Percentiles rank a stretch among this genome's conserved stretches.
phyloP scores from a whole-genome alignment of 64 coral and sea anemone genomes.

The Pocillopora verrucosa region DNA sequence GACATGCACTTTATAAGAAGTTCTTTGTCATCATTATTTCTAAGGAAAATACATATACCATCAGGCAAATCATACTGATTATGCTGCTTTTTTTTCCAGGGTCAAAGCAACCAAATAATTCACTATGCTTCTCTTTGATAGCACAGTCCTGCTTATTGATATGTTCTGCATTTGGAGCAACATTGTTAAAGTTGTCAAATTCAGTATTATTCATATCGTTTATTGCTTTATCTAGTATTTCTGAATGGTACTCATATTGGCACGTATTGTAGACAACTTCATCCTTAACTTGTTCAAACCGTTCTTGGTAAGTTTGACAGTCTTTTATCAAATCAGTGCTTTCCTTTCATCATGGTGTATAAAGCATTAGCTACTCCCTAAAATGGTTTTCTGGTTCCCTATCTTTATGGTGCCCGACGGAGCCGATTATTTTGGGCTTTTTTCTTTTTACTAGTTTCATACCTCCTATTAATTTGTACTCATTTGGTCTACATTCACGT shows the following conservation, averaged over 20 bases:
- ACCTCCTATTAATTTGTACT: slow-evolving; percentile 50
- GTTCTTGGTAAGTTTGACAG: not conserved
- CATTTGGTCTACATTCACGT: not conserved
- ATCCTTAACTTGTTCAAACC: slow-evolving; percentile 36
- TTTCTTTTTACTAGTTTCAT: slow-evolving; percentile 58
- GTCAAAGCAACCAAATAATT: slow-evolving; percentile 13
- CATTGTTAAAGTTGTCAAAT: slow-evolving; percentile 4
- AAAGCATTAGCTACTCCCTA: slow-evolving; percentile 45
- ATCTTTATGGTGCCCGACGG: slow-evolving; percentile 61
- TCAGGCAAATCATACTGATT: slow-evolving; percentile 49
- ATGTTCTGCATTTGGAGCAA: slow-evolving; percentile 43
- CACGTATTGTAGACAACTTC: not conserved
- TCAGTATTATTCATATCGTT: slow-evolving; percentile 15
- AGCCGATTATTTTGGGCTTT: slow-evolving; percentile 57
- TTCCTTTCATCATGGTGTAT: slow-evolving; percentile 62
- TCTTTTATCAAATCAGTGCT: slow-evolving; percentile 41
- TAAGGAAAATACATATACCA: slow-evolving; percentile 43
- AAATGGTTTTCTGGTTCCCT: slow-evolving; percentile 74
- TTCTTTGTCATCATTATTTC: slow-evolving; percentile 34
- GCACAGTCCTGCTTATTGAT: not conserved
- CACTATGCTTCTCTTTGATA: too few species aligned
- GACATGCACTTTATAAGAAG: slow-evolving; percentile 24
- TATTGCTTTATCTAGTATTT: slow-evolving; percentile 56
- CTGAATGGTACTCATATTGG: slow-evolving; percentile 32
- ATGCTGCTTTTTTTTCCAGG: slow-evolving; percentile 38